Percentiles rank a stretch among this genome's conserved stretches.
phyloP scores from a whole-genome alignment of 2,113 vertebrate species.

The Meriones unguiculatus region DNA sequence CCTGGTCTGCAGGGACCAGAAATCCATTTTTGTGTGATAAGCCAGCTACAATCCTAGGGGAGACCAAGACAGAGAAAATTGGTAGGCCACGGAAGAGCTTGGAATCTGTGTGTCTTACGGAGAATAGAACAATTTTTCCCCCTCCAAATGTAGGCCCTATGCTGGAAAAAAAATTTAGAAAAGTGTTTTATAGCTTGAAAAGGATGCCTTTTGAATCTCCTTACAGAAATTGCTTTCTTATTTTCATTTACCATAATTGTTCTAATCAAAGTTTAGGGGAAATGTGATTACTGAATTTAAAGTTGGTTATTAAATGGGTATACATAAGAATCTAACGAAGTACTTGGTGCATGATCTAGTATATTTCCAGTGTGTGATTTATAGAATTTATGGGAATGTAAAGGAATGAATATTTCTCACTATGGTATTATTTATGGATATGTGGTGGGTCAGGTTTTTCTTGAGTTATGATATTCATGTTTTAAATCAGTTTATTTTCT shows the following conservation, averaged over 20 bases:
- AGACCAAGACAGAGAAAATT: not conserved
- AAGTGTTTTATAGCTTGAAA: slow-evolving; percentile 54
- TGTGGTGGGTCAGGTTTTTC: not conserved
- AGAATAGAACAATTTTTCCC: slow-evolving; percentile 1
- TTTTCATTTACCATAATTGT: slow-evolving; percentile 81
- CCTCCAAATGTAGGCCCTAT: not conserved
- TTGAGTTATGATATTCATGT: not conserved
- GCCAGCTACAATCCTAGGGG: not conserved
- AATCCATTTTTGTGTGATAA: not conserved
- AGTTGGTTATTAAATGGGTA: slow-evolving; percentile 81
- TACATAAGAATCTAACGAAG: slow-evolving; percentile 65
- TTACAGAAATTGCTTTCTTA: slow-evolving; percentile 78
- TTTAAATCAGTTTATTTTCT: not conserved
- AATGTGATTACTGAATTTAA: slow-evolving; percentile 82
- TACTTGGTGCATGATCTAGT: not conserved
- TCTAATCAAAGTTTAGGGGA: slow-evolving; percentile 81
- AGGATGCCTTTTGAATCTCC: slow-evolving; percentile 68
- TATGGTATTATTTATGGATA: not conserved
- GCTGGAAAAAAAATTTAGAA: slow-evolving; percentile 1
- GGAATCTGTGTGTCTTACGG: not conserved
- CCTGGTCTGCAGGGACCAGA: not conserved
- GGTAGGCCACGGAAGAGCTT: not conserved
- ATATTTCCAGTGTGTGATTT: not conserved
- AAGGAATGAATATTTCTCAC: not conserved
- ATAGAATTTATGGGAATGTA: slow-evolving; percentile 6